Evolutionary conservation across 2,888 invertebrate species (phyloP), one percentile per base, ranked within the genome.

Genomic region (Coremacera marginata): DNA sequence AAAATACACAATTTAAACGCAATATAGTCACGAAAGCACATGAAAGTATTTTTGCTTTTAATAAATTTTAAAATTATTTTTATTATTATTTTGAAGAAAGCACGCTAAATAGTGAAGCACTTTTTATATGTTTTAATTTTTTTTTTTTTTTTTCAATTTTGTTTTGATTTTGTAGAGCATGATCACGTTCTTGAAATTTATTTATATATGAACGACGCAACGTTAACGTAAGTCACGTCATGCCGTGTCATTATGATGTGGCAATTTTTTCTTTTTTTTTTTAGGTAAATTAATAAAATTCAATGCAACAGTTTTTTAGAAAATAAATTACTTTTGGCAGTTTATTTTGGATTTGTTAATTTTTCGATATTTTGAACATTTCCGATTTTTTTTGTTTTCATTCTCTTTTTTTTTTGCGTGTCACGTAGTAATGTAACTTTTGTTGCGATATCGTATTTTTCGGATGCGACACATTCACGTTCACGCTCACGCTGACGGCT

Each of bases 191-290:
- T 80, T 80, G 79, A 79, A 78, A 77, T 52, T 62, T 73, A 51
- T 77, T 68, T 73, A 62, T 60, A 51, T 31, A 25, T 11, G 19
- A 4, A 37, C 16, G 31, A 22, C 11, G 25, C 34, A 34, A 52
- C 52, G 51, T 55, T 19, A 34, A 77, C 78, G 75, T 71, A 63
- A 82, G 83, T 84, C 84, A 86, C 85, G 84, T 84, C 83, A 86
- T 27, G 44, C 25, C 67, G 55, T 74, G 85, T 37, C 49, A 22
- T 37, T 55, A 79, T 83, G 80, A 79, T 67, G 76, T 79, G 72
- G 77, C 78, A 79, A 22, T 52, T 52, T 22, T 5, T 55, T 52
- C 16, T 31, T 49, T 9, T 31, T 60, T 52, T n/a, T 49, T 25
- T 34, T 8, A 22, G 37, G 19, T 65, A 63, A 62, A 37, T 37